Evolutionary conservation across 37 sponge, comb jelly and placozoan genomes (phyloP), one percentile per base, ranked within the genome.

Genomic region (Theonella swinhoei): DNA sequence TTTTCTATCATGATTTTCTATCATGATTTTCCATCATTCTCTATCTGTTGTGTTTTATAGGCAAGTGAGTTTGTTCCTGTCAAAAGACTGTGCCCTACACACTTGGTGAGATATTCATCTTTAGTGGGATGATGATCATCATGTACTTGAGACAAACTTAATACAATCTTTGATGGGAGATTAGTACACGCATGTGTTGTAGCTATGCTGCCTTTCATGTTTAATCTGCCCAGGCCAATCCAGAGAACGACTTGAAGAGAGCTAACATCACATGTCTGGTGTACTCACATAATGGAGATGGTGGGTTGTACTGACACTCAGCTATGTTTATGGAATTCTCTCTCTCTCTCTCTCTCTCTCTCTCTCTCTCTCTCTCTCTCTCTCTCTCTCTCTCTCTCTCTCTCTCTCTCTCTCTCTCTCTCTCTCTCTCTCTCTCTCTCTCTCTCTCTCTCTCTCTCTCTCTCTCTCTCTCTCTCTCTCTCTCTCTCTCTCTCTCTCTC

Each of bases 221-320:
- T 34, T 8, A 17, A 72, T 40, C 28, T 7, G n/a, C 47, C 35
- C 71, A 92, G 88, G 37, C 76, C 32, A 20, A 32, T 1, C 83
- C 81, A 0, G 80, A 78, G 14, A 81, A 74, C 40, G 78, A 86
- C 61, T 23, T 68, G 2, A 64, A 60, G 8, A 76, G 78, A 70
- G 88, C 90, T 1, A 94, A 91, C 82, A 88, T 96, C 72, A 96
- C 97, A 1, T 96, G 97, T 73, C 81, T 94, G 19, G 90, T 94
- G 42, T 96, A 96, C 72, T 94, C 94, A 1, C 86, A 96, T 77
- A 81, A 96, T 80, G 96, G 96, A n/a, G 84, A 70, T 64, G 93
- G 93, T 92, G 72, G 70, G 35, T 33, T 69, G 35, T 35, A 34
- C 35, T 69, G 35, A 28, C n/a, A n/a, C n/a, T n/a, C n/a, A 3